phyloP scores from a whole-genome alignment of 1,140 invertebrate species.

The Drosophila novamexicana region DNA sequence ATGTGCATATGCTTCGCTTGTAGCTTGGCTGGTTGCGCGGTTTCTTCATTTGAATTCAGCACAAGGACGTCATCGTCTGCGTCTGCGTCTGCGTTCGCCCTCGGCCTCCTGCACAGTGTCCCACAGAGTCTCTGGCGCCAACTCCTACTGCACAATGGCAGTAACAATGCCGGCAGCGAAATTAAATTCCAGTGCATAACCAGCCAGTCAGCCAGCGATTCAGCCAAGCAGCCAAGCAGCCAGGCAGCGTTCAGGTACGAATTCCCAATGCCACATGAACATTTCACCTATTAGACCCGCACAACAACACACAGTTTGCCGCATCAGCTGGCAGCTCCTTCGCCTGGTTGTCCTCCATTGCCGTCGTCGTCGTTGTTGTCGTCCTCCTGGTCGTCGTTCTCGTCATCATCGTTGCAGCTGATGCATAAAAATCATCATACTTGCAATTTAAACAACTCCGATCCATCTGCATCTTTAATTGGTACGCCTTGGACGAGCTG shows the following conservation, averaged over 20 bases:
- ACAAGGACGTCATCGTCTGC: slow-evolving; percentile 60
- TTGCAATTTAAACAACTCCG: slow-evolving; percentile 80
- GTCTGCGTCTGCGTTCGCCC: slow-evolving; percentile 5
- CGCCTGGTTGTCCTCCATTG: not conserved
- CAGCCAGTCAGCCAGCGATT: slow-evolving; percentile 23
- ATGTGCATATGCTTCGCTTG: slow-evolving; percentile 29
- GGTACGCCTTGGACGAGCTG: slow-evolving; percentile 61
- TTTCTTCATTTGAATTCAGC: slow-evolving; percentile 81
- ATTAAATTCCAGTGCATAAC: slow-evolving; percentile 81
- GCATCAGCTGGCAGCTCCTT: slow-evolving; percentile 28
- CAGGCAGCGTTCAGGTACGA: slow-evolving; percentile 29
- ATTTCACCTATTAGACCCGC: slow-evolving; percentile 77
- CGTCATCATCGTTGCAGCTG: slow-evolving; percentile 47
- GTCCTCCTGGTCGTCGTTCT: slow-evolving; percentile 7
- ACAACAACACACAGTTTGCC: slow-evolving; percentile 39
- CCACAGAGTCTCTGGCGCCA: not conserved
- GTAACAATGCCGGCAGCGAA: slow-evolving; percentile 75
- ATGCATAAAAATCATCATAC: slow-evolving; percentile 80
- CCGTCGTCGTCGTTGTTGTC: slow-evolving; percentile 1
- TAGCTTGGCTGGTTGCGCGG: slow-evolving; percentile 50
- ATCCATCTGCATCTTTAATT: slow-evolving; percentile 82
- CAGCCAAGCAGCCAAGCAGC: not conserved
- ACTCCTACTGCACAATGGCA: slow-evolving; percentile 52
- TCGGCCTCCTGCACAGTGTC: not conserved
- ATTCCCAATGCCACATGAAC: slow-evolving; percentile 59